Evolutionary conservation across 2,888 invertebrate genomes (phyloP).

Genomic region (Pyrrhia umbra): DNA sequence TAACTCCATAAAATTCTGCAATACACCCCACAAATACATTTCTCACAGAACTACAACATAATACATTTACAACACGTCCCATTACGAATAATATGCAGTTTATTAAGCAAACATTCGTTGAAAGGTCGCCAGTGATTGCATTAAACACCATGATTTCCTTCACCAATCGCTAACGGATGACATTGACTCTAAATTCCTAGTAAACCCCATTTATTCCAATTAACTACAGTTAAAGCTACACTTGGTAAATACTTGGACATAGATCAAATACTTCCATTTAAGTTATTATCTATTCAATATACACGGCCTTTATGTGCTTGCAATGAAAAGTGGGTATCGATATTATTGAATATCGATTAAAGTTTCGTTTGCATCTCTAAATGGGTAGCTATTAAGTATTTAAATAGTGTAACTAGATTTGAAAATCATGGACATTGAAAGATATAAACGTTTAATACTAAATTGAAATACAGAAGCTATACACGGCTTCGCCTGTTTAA

Average conservation of each 20-base stretch:
- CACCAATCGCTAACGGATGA: conserved; percentile 52
- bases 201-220: conserved; percentile 60
- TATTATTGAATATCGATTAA: conserved; percentile 12
- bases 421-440: neutral
- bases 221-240: conserved; percentile 44
- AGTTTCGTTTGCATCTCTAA: conserved; percentile 7
- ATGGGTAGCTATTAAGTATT: neutral
- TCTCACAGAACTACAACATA: conserved; percentile 10
- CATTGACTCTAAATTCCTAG: conserved; percentile 57
- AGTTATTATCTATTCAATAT: conserved; percentile 43
- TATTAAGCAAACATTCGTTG: conserved; percentile 35
- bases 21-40: conserved; percentile 7
- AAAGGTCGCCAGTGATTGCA: conserved; percentile 48
- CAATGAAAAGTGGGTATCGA: conserved; percentile 4
- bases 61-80: conserved; percentile 14
- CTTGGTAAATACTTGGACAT: conserved; percentile 46
- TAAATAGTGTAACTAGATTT: neutral
- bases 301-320: conserved; percentile 15
- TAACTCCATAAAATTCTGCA: too few species aligned
- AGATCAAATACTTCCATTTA: conserved; percentile 56
- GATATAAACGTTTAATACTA: neutral
- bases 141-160: conserved; percentile 41
- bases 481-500: neutral
- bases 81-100: conserved; percentile 37
- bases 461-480: neutral